These are phyloP conservation scores for Gonocerus acuteangulatus DNA, from an alignment of 2,888 invertebrate species.

Conservation along the genomic window DNA sequence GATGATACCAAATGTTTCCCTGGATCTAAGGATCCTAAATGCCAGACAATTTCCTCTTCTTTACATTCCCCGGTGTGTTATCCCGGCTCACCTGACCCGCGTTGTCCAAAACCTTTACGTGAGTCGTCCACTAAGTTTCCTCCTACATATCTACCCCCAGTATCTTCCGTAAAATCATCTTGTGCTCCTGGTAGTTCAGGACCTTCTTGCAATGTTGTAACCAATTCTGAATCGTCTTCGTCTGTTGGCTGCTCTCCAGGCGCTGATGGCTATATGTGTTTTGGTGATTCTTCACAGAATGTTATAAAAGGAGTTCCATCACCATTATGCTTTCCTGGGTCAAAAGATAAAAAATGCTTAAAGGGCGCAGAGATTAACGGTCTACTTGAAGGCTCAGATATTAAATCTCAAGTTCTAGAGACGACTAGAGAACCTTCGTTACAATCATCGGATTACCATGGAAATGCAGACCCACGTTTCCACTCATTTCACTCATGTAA, in stretches of 20 bases:
- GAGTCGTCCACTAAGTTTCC: not conserved
- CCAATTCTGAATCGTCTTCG: slow-evolving; percentile 33
- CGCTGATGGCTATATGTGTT: not conserved
- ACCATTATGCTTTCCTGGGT: slow-evolving; percentile 40
- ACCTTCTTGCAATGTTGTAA: slow-evolving; percentile 40
- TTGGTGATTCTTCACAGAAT: not conserved
- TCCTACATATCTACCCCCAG: slow-evolving; percentile 8
- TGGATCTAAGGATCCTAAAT: slow-evolving; percentile 44
- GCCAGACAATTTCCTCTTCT: too few species aligned
- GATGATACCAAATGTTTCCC: not conserved
- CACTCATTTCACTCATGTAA: not conserved
- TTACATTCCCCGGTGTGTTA: too few species aligned
- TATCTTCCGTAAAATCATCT: slow-evolving; percentile 19
- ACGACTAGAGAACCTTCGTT: not conserved
- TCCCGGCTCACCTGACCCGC: slow-evolving; percentile 42
- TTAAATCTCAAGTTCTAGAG: not conserved
- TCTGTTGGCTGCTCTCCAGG: slow-evolving; percentile 13
- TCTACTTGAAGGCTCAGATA: not conserved
- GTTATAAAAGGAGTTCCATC: not conserved
- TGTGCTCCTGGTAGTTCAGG: slow-evolving; percentile 39
- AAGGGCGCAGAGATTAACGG: not conserved
- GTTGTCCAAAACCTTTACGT: not conserved
- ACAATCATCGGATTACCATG: not conserved
- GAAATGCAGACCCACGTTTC: not conserved
- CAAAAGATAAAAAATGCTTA: slow-evolving; percentile 14